Evolutionary conservation across 1,140 invertebrate genomes (phyloP).

Genomic region (Atta cephalotes): DNA sequence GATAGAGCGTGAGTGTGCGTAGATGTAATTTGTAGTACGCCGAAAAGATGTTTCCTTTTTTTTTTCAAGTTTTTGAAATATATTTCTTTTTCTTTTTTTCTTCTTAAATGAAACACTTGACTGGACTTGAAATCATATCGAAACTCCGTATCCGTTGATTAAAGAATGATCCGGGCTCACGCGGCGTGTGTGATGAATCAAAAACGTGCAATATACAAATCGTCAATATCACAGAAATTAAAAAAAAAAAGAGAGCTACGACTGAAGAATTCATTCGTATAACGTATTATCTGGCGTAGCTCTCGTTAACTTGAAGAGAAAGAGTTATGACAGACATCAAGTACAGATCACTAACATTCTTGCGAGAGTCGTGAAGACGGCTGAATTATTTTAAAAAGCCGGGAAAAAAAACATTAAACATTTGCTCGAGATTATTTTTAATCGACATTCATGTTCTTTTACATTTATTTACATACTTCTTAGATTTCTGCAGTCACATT

Average conservation of each 20-base stretch:
- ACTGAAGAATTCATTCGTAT: slow-evolving; percentile 20
- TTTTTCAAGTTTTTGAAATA: slow-evolving; percentile 51
- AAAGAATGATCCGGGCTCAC: slow-evolving; percentile 36
- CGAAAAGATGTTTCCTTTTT: slow-evolving; percentile 41
- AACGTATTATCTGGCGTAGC: background rate
- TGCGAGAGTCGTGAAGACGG: background rate
- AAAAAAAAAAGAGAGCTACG: background rate
- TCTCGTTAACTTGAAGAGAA: background rate
- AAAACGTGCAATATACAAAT: slow-evolving; percentile 35
- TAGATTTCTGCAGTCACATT: background rate
- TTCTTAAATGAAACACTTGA: slow-evolving; percentile 46
- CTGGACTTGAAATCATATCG: slow-evolving; percentile 57
- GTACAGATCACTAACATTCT: background rate
- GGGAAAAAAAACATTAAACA: slow-evolving; percentile 6
- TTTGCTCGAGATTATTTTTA: background rate
- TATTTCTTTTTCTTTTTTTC: slow-evolving; percentile 64
- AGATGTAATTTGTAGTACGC: slow-evolving; percentile 56
- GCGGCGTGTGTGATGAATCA: slow-evolving; percentile 19
- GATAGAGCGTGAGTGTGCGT: slow-evolving; percentile 5
- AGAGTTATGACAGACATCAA: slow-evolving; percentile 1
- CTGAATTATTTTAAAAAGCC: background rate
- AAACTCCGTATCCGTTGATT: slow-evolving; percentile 49
- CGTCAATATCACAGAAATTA: slow-evolving; percentile 6
- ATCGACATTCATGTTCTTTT: slow-evolving; percentile 7
- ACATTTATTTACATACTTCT: slow-evolving; percentile 33